These are phyloP conservation scores for Hormiphora californensis DNA, from an alignment of 37 sponge, comb jelly and placozoan genomes.

Conservation along the genomic window DNA sequence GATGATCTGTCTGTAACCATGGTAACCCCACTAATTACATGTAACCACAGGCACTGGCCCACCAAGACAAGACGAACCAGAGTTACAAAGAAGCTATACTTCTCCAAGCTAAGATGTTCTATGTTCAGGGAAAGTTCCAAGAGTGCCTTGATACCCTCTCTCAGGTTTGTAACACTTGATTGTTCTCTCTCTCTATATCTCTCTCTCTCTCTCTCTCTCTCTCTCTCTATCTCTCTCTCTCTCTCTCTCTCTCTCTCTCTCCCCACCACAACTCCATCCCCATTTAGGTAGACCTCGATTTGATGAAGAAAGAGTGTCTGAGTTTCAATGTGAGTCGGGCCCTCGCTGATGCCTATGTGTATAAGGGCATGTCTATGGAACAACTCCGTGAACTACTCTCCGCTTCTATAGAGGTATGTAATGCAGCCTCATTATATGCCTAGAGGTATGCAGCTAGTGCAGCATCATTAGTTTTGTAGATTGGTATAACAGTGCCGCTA, in stretches of 20 bases:
- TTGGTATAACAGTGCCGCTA: too few relatives aligned
- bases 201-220: neutral
- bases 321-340: neutral
- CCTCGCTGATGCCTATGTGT: conserved; percentile 23
- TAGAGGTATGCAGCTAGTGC: too few relatives aligned
- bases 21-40: neutral
- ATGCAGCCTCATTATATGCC: too few relatives aligned
- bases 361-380: conserved; percentile 36
- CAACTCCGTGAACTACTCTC: neutral
- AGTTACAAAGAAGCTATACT: conserved; percentile 26
- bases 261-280: neutral
- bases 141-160: neutral
- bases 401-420: neutral
- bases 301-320: conserved; percentile 1
- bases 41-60: neutral
- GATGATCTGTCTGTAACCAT: neutral
- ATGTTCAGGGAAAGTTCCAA: conserved; percentile 8
- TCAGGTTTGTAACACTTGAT: neutral
- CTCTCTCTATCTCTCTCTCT: neutral
- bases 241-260: neutral
- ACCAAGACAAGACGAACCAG: neutral
- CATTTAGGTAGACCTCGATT: neutral
- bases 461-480: too few relatives aligned
- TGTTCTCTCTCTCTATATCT: neutral
- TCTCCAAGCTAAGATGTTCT: conserved; percentile 20